phyloP scores from a whole-genome alignment of 1,140 invertebrate species.

The Leptopilina clavipes region DNA sequence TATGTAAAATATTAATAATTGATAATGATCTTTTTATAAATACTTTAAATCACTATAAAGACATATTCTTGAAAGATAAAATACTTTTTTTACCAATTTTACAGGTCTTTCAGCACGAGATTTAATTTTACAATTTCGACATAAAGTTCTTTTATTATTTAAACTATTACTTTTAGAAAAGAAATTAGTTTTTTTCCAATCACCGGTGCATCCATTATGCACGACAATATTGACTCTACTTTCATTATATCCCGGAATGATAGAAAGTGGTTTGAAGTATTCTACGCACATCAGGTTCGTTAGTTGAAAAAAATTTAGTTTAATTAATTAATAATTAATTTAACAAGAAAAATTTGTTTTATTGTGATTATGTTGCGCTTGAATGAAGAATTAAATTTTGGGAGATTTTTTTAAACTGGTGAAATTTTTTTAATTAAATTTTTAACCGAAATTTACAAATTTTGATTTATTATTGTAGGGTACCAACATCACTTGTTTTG shows the following conservation, averaged over 20 bases:
- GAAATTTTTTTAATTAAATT: no score
- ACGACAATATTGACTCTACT: slow-evolving; percentile 88
- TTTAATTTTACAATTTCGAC: slow-evolving; percentile 89
- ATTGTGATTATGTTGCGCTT: no score
- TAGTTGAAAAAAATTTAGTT: neutral
- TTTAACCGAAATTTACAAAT: no score
- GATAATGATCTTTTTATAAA: no score
- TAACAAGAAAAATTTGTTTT: no score
- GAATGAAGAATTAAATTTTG: no score
- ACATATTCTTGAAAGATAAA: slow-evolving; percentile 19
- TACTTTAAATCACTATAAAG: neutral
- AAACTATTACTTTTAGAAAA: slow-evolving; percentile 94
- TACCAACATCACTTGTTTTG: neutral
- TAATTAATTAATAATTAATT: no score
- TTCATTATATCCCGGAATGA: slow-evolving; percentile 91
- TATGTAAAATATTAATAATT: neutral
- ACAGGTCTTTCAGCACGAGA: slow-evolving; percentile 87
- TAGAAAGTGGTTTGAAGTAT: slow-evolving; percentile 90
- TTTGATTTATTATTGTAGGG: neutral
- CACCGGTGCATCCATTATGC: slow-evolving; percentile 93
- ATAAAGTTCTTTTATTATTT: slow-evolving; percentile 94
- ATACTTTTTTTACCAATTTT: slow-evolving; percentile 58
- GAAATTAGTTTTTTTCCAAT: slow-evolving; percentile 93
- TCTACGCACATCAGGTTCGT: slow-evolving; percentile 87
- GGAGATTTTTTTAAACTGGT: no score